These are phyloP conservation scores for Picathartes gymnocephalus DNA, from an alignment of 2,113 vertebrate genomes.

Conservation along the genomic window DNA sequence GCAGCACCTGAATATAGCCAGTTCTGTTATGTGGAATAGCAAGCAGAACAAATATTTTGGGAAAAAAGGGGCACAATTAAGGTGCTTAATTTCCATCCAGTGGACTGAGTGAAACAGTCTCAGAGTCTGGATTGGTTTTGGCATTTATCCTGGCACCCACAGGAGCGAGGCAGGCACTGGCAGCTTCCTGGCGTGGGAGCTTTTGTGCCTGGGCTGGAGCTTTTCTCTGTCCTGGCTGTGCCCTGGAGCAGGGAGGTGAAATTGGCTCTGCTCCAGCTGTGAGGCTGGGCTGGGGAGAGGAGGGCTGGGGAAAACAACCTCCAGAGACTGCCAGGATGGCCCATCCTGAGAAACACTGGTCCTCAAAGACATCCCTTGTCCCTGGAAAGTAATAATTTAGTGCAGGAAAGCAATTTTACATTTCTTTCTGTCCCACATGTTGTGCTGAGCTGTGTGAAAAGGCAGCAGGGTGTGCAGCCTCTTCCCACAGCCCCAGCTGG, in stretches of 20 bases:
- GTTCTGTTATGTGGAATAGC: background rate
- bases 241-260: background rate
- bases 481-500: rapidly evolving
- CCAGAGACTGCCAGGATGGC: too few species aligned
- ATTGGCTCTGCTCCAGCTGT: background rate
- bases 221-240: rapidly evolving
- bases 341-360: background rate
- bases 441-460: background rate
- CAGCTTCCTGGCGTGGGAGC: background rate
- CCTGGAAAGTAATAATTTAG: background rate
- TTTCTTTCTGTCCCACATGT: rapidly evolving
- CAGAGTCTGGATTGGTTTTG: background rate
- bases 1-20: background rate
- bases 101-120: rapidly evolving
- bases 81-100: background rate
- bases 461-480: background rate
- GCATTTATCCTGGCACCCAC: background rate
- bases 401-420: background rate
- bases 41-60: background rate
- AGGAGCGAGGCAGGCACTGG: rapidly evolving
- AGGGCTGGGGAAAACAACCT: background rate
- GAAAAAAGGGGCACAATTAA: background rate
- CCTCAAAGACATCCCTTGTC: background rate
- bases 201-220: background rate
- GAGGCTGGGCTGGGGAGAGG: background rate